Evolutionary conservation across 2,797 vertebrate species (phyloP).

Genomic region (Anguilla obscura): DNA sequence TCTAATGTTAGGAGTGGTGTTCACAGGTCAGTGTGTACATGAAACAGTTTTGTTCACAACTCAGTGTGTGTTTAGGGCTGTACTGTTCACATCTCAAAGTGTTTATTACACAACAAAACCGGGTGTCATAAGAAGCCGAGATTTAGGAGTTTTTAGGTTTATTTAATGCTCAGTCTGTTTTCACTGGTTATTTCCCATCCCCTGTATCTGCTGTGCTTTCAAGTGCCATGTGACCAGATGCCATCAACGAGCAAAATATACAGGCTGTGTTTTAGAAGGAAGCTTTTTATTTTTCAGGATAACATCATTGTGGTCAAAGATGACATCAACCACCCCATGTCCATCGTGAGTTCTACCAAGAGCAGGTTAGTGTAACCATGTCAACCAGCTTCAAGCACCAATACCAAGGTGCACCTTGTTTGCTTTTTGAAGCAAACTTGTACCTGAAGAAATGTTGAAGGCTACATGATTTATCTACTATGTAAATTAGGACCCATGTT

Average conservation of each 20-base stretch:
- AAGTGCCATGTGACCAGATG: neutral
- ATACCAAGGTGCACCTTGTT: neutral
- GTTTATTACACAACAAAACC: too few species aligned
- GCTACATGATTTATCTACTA: neutral
- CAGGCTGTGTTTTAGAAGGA: neutral
- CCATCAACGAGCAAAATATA: neutral
- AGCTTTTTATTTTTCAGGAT: conserved; percentile 69
- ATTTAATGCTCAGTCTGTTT: neutral
- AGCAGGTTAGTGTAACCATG: conserved; percentile 80
- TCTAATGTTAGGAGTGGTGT: neutral
- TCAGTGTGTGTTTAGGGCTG: too few species aligned
- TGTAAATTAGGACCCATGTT: neutral
- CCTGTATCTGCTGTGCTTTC: neutral
- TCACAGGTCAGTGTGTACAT: neutral
- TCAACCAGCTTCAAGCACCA: neutral
- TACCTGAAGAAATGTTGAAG: neutral
- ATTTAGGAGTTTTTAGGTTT: neutral
- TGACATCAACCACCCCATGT: conserved; percentile 88
- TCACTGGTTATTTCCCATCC: neutral
- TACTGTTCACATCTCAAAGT: too few species aligned
- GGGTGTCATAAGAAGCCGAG: neutral
- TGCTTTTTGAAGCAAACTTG: neutral
- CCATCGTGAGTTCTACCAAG: conserved; percentile 95
- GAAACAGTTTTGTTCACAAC: neutral
- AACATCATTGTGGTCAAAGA: conserved; percentile 93